phyloP scores from a whole-genome alignment of 2,113 vertebrate genomes.

The Oncorhynchus gorbuscha region DNA sequence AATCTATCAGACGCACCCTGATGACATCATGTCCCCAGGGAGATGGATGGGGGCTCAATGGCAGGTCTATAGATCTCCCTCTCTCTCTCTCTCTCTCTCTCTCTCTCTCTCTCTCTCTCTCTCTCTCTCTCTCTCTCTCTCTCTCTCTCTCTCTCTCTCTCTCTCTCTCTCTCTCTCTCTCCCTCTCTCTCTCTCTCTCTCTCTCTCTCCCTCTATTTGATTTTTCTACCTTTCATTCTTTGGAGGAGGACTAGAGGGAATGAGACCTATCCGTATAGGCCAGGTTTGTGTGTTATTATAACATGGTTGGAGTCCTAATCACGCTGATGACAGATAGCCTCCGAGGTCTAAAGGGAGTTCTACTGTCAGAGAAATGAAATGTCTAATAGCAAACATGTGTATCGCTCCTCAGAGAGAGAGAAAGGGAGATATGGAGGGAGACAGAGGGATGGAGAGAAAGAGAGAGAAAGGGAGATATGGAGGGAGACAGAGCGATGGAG shows the following conservation, averaged over 20 bases:
- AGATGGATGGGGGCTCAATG: conserved; percentile 1
- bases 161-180: too few relatives aligned
- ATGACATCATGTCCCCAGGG: conserved; percentile 33
- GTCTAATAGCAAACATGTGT: not conserved
- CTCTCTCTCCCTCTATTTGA: not conserved
- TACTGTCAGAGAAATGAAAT: not conserved
- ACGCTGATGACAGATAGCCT: too few relatives aligned
- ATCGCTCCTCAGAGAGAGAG: not conserved
- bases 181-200: too few relatives aligned
- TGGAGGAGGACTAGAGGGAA: not conserved
- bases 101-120: too few relatives aligned
- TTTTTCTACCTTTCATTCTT: not conserved
- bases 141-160: too few relatives aligned
- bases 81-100: too few relatives aligned
- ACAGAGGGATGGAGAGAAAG: not conserved
- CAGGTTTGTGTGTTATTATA: too few relatives aligned
- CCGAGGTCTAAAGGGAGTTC: not conserved
- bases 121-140: too few relatives aligned
- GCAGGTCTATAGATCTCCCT: not conserved
- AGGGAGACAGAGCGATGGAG: not conserved
- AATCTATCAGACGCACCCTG: conserved; percentile 29
- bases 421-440: not conserved
- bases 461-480: not conserved
- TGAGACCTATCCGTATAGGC: too few relatives aligned
- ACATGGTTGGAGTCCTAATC: too few relatives aligned